Percentiles rank a stretch among this genome's conserved stretches.
phyloP scores from a whole-genome alignment of 2,113 vertebrate genomes.

The Cardinalis cardinalis region DNA sequence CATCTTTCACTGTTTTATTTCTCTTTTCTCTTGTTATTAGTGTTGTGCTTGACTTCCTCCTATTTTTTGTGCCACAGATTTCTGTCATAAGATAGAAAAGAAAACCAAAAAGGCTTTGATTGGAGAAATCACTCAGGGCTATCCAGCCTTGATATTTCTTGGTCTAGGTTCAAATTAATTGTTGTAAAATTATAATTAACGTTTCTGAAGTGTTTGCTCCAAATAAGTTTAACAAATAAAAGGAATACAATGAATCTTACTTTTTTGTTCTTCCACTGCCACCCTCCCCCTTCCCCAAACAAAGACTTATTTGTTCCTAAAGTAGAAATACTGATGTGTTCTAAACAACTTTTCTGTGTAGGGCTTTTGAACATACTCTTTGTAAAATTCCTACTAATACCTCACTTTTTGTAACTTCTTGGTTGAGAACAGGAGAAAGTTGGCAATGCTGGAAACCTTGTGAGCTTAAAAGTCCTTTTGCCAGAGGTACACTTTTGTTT shows the following conservation, averaged over 20 bases:
- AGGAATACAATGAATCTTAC: not conserved
- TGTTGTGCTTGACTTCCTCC: not conserved
- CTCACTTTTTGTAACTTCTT: not conserved
- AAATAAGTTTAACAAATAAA: not conserved
- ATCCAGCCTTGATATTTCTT: not conserved
- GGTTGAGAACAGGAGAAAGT: not conserved
- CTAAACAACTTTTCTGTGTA: not conserved
- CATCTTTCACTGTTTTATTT: not conserved
- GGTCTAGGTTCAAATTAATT: not conserved
- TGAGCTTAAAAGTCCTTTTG: not conserved
- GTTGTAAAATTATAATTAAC: not conserved
- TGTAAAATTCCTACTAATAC: not conserved
- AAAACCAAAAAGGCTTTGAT: not conserved
- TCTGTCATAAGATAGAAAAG: not conserved
- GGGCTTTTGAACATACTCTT: not conserved
- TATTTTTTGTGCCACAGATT: not conserved
- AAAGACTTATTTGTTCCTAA: not conserved
- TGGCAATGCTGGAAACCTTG: not conserved
- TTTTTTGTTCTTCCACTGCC: accelerated
- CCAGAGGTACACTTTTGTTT: not conserved
- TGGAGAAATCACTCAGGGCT: not conserved
- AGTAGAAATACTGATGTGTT: not conserved
- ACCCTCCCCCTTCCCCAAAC: accelerated
- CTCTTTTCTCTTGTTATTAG: not conserved
- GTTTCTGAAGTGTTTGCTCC: not conserved